Conservation (phyloP, 1,140 invertebrate species). For the Ditylenchus dipsaci region DNA sequence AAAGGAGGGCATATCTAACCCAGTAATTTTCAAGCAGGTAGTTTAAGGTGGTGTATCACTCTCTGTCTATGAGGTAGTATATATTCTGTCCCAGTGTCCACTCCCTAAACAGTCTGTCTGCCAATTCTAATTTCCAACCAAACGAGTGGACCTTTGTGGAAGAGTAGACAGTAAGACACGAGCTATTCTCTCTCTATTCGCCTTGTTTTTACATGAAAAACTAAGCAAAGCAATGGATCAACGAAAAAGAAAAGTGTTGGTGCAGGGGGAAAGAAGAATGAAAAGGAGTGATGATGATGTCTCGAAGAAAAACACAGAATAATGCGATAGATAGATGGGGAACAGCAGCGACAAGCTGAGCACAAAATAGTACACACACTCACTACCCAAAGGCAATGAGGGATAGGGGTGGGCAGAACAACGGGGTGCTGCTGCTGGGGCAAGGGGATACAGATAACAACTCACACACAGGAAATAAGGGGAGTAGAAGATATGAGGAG, state of each 20-base stretch:
- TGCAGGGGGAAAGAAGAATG: constrained; percentile 17
- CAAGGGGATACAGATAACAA: constrained; percentile 6
- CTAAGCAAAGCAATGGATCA: constrained; percentile 15
- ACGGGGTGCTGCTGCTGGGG: not conserved
- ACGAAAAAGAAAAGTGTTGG: constrained; percentile 12
- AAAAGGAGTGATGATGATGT: constrained; percentile 5
- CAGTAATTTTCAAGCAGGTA: not conserved
- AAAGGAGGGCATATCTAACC: not conserved
- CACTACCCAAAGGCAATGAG: not conserved
- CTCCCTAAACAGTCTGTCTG: no score
- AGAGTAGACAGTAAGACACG: constrained; percentile 2
- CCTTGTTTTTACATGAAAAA: constrained; percentile 6
- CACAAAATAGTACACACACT: constrained; percentile 5
- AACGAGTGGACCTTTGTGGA: constrained; percentile 1
- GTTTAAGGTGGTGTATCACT: not conserved
- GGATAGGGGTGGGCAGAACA: constrained; percentile 5
- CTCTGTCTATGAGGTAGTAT: not conserved
- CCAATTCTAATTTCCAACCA: not conserved
- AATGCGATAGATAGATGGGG: not conserved
- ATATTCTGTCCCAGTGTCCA: no score
- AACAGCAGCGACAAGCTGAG: constrained; percentile 3
- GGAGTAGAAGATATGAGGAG: not conserved
- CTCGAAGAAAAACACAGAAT: constrained; percentile 5
- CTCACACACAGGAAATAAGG: not conserved
- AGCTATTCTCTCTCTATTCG: constrained; percentile 6